Base-by-base conservation (phyloP, 2,888 invertebrate species). In the Ophion obscuratus region DNA sequence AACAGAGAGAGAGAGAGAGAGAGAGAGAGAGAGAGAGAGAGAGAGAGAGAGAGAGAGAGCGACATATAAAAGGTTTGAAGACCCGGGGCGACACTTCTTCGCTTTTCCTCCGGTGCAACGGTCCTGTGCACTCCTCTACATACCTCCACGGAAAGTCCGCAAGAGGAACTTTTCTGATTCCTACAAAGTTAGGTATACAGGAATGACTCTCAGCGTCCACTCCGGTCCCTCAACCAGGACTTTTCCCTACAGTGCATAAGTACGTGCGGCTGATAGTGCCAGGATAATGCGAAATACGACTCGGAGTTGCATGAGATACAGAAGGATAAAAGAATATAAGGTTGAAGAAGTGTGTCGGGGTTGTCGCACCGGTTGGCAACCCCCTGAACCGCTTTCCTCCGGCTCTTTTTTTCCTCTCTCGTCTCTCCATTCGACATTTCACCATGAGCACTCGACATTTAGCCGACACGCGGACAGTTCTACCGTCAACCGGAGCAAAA, bases 101-200 rank as follows among this genome's bases (percentile, higher is more conserved):
- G 61, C 27, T 59, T 24, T 73, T 59, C 73, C 73, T 61, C 77
- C 20, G 59, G n/a, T 73, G 67, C 64, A 61, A 47, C 31, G 44
- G 17, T 83, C 27, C 64, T 62, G 24, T 64, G 77, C 53, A 36
- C 71, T 68, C 24, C 47, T 53, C 40, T 44, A 73, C 73, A 73
- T 61, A 73, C 73, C 64, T 66, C 64, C 40, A 24, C 47, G 17
- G 27, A 53, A 64, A 57, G 64, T 40, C 71, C 11, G 53, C 66
- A 24, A 61, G 71, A 53, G 40, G 82, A 90, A 90, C 83, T 90
- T 90, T 88, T 84, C 86, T 84, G 88, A 89, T 89, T 88, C 89
- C 76, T 79, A 62, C 64, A 64, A 81, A 81, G 75, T 76, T 64
- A 7, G 0, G n/a, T 64, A 64, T 64, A 53, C 17, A 53, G 4